Conservation (phyloP, 2,797 vertebrate genomes). For the Otus scops region DNA sequence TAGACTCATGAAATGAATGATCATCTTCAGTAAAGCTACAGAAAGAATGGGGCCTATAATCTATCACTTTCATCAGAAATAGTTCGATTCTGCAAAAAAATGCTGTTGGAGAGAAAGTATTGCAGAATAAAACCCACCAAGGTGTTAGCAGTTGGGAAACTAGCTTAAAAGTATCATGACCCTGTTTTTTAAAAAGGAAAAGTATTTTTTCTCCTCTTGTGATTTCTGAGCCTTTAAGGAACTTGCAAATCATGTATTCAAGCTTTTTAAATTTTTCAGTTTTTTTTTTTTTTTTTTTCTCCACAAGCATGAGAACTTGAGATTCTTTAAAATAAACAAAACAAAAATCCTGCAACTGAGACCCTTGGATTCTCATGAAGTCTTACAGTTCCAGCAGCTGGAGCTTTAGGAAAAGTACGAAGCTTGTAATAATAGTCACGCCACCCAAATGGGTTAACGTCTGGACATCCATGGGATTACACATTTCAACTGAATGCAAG, state of each 20-base stretch:
- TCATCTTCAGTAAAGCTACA: not conserved
- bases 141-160: not conserved
- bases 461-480: constrained; percentile 2
- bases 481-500: not conserved
- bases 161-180: not conserved
- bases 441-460: constrained; percentile 32
- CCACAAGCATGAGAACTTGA: not conserved
- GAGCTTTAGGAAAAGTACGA: not conserved
- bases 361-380: not conserved
- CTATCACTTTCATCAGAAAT: not conserved
- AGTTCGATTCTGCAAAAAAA: not conserved
- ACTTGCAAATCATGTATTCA: not conserved
- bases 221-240: not conserved
- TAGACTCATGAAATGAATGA: not conserved
- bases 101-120: not conserved
- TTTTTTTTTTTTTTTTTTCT: not conserved
- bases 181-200: not conserved
- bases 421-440: not conserved
- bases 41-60: not conserved
- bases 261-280: not conserved
- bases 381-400: not conserved
- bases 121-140: not conserved
- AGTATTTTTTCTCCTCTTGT: not conserved
- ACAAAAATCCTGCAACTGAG: not conserved
- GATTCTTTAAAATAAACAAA: constrained; percentile 37